A percentile compares a stretch with the other conserved stretches of the same genome.
Conservation (phyloP, 2,888 invertebrate genomes). For the Bimastos eiseni region DNA sequence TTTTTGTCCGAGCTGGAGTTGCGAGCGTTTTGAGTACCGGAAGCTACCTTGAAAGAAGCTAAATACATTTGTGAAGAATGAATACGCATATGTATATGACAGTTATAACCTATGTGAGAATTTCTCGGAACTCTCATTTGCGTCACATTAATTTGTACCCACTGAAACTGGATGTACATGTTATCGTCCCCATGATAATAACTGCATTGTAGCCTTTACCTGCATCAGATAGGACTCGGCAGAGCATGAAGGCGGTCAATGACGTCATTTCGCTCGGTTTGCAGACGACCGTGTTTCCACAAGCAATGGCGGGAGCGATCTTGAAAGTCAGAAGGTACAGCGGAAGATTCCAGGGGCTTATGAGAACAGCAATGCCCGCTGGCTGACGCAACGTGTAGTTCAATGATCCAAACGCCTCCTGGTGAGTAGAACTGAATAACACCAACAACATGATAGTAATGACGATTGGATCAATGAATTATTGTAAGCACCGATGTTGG, state of each 20-base stretch:
- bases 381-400: slow-evolving; percentile 65
- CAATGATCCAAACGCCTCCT: slow-evolving; percentile 52
- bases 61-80: no score
- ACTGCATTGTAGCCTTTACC: slow-evolving; percentile 53
- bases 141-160: no score
- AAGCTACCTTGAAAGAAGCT: no score
- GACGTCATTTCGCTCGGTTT: slow-evolving; percentile 69
- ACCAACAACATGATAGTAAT: not conserved
- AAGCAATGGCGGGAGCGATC: slow-evolving; percentile 64
- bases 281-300: slow-evolving; percentile 65
- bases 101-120: no score
- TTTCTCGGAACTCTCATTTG: no score
- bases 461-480: no score
- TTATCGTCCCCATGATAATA: no score
- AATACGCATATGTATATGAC: no score
- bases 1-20: no score
- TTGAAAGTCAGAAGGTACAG: slow-evolving; percentile 68
- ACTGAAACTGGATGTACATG: no score
- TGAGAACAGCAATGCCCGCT: slow-evolving; percentile 66
- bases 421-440: slow-evolving; percentile 48
- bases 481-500: no score
- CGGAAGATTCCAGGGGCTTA: slow-evolving; percentile 68
- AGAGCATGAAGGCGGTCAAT: slow-evolving; percentile 65
- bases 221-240: slow-evolving; percentile 63
- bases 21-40: no score